phyloP scores from a whole-genome alignment of 2,888 invertebrate genomes.

The Serrognathus titanus region DNA sequence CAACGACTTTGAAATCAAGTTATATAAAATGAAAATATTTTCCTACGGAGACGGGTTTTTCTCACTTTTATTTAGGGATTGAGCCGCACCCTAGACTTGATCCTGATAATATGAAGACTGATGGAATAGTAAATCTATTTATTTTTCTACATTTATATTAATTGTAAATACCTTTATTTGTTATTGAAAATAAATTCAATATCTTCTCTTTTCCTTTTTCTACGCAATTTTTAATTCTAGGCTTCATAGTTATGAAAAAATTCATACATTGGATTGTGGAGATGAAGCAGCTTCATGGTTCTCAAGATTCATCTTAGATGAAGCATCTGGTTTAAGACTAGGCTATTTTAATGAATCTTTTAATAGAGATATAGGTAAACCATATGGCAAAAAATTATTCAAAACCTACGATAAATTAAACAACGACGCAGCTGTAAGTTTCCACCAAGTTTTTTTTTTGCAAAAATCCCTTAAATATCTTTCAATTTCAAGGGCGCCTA shows the following conservation, averaged over 20 bases:
- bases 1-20: no score
- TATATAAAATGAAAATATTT: no score
- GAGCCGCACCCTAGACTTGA: no score
- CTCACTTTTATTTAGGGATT: no score
- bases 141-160: no score
- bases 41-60: no score
- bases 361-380: constrained; percentile 13
- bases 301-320: constrained; percentile 46
- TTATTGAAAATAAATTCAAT: not conserved
- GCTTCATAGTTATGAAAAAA: constrained; percentile 43
- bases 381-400: constrained; percentile 15
- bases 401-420: constrained; percentile 36
- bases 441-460: not conserved
- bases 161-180: no score
- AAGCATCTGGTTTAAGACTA: constrained; percentile 37
- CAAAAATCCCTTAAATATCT: not conserved
- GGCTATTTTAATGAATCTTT: constrained; percentile 39
- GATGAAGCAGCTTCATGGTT: constrained; percentile 61
- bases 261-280: constrained; percentile 60
- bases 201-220: not conserved
- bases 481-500: constrained; percentile 47
- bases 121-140: no score
- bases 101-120: no score
- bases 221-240: constrained; percentile 15
- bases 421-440: constrained; percentile 36